Evolutionary conservation across 2,113 vertebrate genomes (phyloP).

Genomic region (Nothoprocta perdicaria): DNA sequence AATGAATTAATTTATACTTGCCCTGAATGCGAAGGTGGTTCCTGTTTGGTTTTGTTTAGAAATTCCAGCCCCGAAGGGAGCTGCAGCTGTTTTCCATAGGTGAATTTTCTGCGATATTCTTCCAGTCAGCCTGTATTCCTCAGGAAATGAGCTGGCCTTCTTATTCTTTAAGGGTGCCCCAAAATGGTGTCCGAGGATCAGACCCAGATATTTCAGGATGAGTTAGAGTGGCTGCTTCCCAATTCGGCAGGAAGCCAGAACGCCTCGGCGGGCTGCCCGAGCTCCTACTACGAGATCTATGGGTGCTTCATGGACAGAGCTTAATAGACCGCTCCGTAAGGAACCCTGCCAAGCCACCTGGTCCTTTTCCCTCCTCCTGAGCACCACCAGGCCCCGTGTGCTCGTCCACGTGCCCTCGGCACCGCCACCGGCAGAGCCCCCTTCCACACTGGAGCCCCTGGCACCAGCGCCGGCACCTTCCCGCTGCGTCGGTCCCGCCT

Average conservation of each 20-base stretch:
- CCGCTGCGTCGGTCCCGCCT: conserved; percentile 37
- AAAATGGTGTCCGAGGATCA: conserved; percentile 69
- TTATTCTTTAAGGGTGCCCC: conserved; percentile 71
- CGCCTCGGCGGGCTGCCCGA: conserved; percentile 59
- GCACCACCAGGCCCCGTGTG: conserved; percentile 24
- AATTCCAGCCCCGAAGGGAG: neutral
- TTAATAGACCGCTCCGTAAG: conserved; percentile 65
- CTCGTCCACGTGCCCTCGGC: neutral
- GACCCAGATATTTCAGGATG: conserved; percentile 69
- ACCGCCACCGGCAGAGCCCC: too few relatives aligned
- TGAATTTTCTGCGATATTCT: neutral
- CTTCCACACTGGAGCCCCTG: too few relatives aligned
- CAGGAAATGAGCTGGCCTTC: conserved; percentile 65
- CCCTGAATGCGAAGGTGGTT: neutral
- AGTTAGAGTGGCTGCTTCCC: conserved; percentile 72
- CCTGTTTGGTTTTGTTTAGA: neutral
- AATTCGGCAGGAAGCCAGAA: conserved; percentile 64
- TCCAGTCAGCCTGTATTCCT: neutral
- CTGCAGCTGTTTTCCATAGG: neutral
- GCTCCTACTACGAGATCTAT: conserved; percentile 67
- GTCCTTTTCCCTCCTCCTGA: conserved; percentile 47
- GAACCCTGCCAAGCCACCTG: conserved; percentile 41
- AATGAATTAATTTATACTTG: neutral
- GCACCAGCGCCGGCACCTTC: neutral
- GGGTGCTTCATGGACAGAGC: conserved; percentile 71